A percentile compares a stretch with the other conserved stretches of the same genome.
Conservation (phyloP, 2,888 invertebrate genomes). For the Periphyllus acericola region DNA sequence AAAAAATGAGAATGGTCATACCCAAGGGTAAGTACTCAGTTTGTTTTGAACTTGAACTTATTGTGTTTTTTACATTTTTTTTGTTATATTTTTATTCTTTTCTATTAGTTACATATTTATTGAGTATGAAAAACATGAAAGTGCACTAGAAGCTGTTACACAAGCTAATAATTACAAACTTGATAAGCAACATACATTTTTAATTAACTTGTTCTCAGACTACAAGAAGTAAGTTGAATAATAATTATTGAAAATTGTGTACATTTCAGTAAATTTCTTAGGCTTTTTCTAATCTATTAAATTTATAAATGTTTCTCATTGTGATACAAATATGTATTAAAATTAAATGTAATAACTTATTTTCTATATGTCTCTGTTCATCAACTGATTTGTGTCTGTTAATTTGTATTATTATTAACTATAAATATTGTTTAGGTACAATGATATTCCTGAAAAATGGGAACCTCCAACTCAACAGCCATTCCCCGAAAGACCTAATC, state of each 20-base stretch:
- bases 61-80: background rate
- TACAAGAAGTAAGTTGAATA: conserved; percentile 82
- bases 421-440: conserved; percentile 50
- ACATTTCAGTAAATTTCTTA: no score
- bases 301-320: no score
- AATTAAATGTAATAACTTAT: no score
- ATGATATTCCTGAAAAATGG: conserved; percentile 74
- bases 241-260: background rate
- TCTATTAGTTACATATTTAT: conserved; percentile 82
- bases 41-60: background rate
- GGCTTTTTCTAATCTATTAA: no score
- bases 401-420: background rate
- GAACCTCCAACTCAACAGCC: conserved; percentile 88
- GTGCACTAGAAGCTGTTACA: conserved; percentile 90
- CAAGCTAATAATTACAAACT: conserved; percentile 91
- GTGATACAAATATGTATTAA: no score
- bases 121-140: conserved; percentile 85
- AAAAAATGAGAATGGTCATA: conserved; percentile 81
- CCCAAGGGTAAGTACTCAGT: conserved; percentile 76
- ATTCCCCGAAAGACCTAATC: conserved; percentile 90
- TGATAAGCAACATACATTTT: conserved; percentile 94
- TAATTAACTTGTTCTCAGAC: conserved; percentile 93
- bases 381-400: background rate
- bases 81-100: conserved; percentile 39
- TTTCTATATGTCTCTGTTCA: no score